Conservation (phyloP, 2,113 vertebrate genomes). For the Andinoacara biseriatus region DNA sequence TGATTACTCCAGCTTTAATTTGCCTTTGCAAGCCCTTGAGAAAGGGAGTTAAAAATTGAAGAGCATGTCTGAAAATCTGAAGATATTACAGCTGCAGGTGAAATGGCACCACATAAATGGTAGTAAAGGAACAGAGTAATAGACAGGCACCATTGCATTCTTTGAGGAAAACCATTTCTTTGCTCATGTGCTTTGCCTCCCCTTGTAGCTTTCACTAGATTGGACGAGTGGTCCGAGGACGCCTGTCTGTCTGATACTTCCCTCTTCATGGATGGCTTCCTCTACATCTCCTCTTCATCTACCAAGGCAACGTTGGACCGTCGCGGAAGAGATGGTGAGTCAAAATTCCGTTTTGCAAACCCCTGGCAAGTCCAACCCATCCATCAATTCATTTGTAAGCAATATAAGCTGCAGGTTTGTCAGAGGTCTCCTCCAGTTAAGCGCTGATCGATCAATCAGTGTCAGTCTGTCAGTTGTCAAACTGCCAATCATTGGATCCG, state of each 20-base stretch:
- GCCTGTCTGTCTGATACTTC: constrained; percentile 74
- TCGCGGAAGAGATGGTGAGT: constrained; percentile 89
- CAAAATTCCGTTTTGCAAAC: constrained; percentile 8
- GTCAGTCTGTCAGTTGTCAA: constrained; percentile 68
- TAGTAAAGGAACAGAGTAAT: neutral
- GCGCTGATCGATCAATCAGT: constrained; percentile 67
- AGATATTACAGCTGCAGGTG: no score
- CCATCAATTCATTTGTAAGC: constrained; percentile 54
- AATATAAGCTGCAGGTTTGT: constrained; percentile 55
- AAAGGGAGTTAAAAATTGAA: neutral
- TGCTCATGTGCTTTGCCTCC: constrained; percentile 7
- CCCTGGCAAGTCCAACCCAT: constrained; percentile 36
- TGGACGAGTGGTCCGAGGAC: constrained; percentile 81
- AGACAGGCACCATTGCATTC: neutral
- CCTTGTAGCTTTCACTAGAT: constrained; percentile 86
- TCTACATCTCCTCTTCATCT: constrained; percentile 85
- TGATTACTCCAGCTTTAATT: neutral
- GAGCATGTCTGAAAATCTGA: no score
- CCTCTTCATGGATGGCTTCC: constrained; percentile 90
- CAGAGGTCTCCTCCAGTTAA: constrained; percentile 63
- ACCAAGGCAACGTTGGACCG: constrained; percentile 84
- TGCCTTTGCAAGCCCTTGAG: neutral
- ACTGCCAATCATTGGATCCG: constrained; percentile 61
- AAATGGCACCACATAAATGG: neutral
- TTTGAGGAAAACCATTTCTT: neutral